Percentiles rank a stretch among this genome's conserved stretches.
Conservation (phyloP, 37 sponge, comb jelly and placozoan species). For the Chondrosia reniformis region DNA sequence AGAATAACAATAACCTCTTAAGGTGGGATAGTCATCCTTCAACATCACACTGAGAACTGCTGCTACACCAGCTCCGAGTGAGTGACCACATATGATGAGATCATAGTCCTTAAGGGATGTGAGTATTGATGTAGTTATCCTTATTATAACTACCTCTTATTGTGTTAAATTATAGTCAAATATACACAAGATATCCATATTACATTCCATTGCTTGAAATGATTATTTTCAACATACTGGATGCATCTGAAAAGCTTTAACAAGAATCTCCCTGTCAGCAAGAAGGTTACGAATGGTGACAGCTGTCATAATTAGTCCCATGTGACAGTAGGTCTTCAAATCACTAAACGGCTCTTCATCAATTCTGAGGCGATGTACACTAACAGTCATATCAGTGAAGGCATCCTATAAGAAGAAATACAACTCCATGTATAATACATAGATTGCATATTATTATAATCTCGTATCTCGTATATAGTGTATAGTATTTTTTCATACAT, state of each 20-base stretch:
- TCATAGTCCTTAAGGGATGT: slow-evolving; percentile 25
- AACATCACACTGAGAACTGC: slow-evolving; percentile 38
- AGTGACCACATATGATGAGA: slow-evolving; percentile 25
- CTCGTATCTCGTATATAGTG: too few species aligned
- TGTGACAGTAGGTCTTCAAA: slow-evolving; percentile 10
- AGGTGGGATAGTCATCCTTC: slow-evolving; percentile 4
- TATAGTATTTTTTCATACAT: too few species aligned
- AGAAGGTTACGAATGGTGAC: slow-evolving; percentile 10
- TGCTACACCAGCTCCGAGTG: slow-evolving; percentile 52
- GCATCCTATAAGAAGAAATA: slow-evolving; percentile 1
- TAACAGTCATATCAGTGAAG: slow-evolving; percentile 13
- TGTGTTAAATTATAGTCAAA: too few species aligned
- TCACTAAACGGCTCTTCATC: slow-evolving; percentile 8
- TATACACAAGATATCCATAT: too few species aligned
- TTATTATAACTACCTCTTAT: too few species aligned
- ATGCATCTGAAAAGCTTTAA: not conserved
- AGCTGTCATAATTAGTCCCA: slow-evolving; percentile 9
- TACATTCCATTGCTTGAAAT: too few species aligned
- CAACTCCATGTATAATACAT: too few species aligned
- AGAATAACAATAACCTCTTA: slow-evolving; percentile 44
- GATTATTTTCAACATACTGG: not conserved
- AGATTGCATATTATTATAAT: not conserved
- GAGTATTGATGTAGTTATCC: too few species aligned
- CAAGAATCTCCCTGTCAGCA: slow-evolving; percentile 6
- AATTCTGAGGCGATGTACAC: not conserved